phyloP scores from a whole-genome alignment of 2,113 vertebrate species.

The Dermatemys mawii region DNA sequence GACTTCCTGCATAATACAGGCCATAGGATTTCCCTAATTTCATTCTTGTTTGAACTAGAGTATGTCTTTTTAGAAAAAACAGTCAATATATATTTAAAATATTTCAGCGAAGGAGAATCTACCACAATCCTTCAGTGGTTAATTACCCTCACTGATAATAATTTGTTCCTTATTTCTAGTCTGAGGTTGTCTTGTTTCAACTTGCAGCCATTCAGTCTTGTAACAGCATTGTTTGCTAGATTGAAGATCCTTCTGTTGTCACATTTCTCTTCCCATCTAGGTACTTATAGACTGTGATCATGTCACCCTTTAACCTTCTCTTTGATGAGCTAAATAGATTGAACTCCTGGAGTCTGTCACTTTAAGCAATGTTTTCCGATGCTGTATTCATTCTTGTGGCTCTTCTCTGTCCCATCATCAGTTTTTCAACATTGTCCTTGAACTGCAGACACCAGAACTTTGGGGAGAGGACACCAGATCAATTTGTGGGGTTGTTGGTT shows the following conservation, averaged over 20 bases:
- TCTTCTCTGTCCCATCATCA: background rate
- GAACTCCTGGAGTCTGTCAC: background rate
- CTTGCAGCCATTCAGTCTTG: background rate
- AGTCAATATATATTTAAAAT: background rate
- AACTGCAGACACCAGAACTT: background rate
- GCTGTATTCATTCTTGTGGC: background rate
- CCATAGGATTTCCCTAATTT: background rate
- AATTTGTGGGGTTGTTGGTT: background rate
- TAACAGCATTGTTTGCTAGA: background rate
- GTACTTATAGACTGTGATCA: background rate
- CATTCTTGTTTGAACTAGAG: background rate
- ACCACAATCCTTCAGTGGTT: background rate
- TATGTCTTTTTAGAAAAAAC: background rate
- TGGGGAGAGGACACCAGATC: background rate
- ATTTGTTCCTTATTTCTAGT: background rate
- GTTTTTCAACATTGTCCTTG: background rate
- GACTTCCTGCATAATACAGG: background rate
- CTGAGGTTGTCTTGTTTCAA: background rate
- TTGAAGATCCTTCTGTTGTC: background rate
- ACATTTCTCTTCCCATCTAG: background rate
- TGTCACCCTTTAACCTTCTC: background rate
- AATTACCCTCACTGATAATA: background rate
- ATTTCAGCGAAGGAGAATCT: background rate
- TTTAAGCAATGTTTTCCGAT: background rate
- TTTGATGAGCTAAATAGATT: background rate